These are phyloP conservation scores for Maconellicoccus hirsutus DNA, from an alignment of 1,140 invertebrate genomes.

Conservation along the genomic window DNA sequence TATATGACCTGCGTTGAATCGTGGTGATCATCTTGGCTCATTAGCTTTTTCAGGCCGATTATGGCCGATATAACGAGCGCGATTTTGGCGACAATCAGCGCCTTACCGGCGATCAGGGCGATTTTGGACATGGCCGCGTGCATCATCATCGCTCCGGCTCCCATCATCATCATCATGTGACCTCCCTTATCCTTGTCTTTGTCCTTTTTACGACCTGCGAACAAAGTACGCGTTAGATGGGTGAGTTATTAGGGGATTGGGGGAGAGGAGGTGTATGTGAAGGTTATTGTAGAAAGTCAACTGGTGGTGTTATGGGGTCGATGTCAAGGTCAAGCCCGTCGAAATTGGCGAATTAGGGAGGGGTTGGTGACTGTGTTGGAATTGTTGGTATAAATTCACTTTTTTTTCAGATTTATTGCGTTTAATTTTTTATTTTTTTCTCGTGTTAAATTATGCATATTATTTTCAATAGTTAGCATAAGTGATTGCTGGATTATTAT, in stretches of 20 bases:
- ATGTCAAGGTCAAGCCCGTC: too few species aligned
- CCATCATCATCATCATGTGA: constrained; percentile 46
- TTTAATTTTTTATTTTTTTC: too few species aligned
- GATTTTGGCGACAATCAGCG: constrained; percentile 59
- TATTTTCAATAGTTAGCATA: too few species aligned
- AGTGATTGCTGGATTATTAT: too few species aligned
- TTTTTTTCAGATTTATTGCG: too few species aligned
- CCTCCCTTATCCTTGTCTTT: constrained; percentile 44
- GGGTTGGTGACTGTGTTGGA: too few species aligned
- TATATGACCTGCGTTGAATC: constrained; percentile 71
- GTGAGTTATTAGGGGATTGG: background rate
- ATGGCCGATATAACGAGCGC: constrained; percentile 60
- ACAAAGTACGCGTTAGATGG: background rate
- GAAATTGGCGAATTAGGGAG: too few species aligned
- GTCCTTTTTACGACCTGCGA: constrained; percentile 29
- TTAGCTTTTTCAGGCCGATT: constrained; percentile 61
- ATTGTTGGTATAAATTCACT: too few species aligned
- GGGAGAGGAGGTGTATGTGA: background rate
- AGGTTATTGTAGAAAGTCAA: too few species aligned
- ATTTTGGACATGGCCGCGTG: constrained; percentile 40
- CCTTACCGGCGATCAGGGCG: constrained; percentile 58
- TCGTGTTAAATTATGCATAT: too few species aligned
- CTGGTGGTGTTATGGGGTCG: too few species aligned
- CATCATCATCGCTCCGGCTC: constrained; percentile 29
- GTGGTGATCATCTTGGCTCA: constrained; percentile 40